Evolutionary conservation across 2,888 invertebrate genomes (phyloP).

Genomic region (Acleris emargana): DNA sequence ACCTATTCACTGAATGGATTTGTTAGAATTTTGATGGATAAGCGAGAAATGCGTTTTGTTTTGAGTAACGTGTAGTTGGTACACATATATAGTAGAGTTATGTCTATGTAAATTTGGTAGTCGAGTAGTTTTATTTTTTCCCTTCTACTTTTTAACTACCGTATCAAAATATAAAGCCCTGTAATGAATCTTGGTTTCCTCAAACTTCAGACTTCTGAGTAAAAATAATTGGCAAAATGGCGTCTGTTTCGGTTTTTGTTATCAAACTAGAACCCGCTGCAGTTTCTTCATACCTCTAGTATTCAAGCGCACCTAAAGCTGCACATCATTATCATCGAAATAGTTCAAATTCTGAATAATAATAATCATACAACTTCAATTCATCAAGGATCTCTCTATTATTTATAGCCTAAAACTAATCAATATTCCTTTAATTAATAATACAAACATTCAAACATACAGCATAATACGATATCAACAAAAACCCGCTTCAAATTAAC

Average conservation of each 20-base stretch:
- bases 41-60: conserved; percentile 27
- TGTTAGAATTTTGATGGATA: conserved; percentile 40
- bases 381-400: neutral
- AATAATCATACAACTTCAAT: no score
- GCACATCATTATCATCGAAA: no score
- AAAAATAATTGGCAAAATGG: neutral
- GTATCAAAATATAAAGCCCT: no score
- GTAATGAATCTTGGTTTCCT: no score
- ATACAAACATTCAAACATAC: conserved; percentile 18
- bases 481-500: conserved; percentile 30
- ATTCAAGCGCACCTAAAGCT: no score
- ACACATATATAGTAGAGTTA: neutral
- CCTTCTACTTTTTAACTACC: no score
- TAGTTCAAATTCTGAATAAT: no score
- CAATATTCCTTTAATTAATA: neutral
- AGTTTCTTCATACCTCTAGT: neutral
- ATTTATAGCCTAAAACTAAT: neutral
- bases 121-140: no score
- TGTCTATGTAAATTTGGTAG: no score
- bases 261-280: neutral
- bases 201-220: no score
- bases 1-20: conserved; percentile 55
- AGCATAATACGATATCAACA: conserved; percentile 33
- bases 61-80: conserved; percentile 2
- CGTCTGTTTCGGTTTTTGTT: neutral